Evolutionary conservation across 1,140 invertebrate species (phyloP), one percentile per base, ranked within the genome.

Genomic region (Samia ricini): DNA sequence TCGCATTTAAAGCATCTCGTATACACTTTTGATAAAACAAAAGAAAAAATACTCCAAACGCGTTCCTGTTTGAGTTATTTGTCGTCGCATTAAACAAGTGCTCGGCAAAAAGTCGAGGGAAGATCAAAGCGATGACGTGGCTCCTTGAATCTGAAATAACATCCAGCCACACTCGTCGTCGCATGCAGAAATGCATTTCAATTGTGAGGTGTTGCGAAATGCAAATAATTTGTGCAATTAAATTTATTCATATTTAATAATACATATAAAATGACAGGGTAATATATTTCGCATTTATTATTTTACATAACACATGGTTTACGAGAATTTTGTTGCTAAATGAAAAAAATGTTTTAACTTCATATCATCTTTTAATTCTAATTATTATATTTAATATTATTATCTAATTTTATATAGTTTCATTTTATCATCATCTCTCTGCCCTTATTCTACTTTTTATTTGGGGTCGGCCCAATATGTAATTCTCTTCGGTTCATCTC

Each of bases 21-120:
- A 71, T 68, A 74, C 70, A 68, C 67, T 68, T 42, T 42, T 75
- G 79, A 83, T 79, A 84, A 85, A 86, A 83, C 80, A 70, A 48
- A 10, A 15, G 36, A 10, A 51, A 51, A 51, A 51, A 51, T 55
- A 20, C 33, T 48, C 66, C 65, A n/a, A n/a, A n/a, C n/a, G 73
- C 77, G 69, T 77, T 77, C 72, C 76, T 80, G 78, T 76, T 85
- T 84, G 80, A 88, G 83, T 84, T 89, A 88, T 88, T 85, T 89
- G 87, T 89, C 87, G 79, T 85, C 84, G 78, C 84, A 85, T 85
- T 85, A 86, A 88, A 81, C 78, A 72, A 83, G 77, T 77, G 74
- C 72, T 75, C 57, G 59, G 73, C 85, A 89, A 88, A 89, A 89
- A 89, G 87, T 81, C 71, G 76, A 75, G 64, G 57, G 66, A 71